A percentile compares a stretch with the other conserved stretches of the same genome.
phyloP scores from a whole-genome alignment of 2,888 invertebrate species.

The Orthosia cruda region DNA sequence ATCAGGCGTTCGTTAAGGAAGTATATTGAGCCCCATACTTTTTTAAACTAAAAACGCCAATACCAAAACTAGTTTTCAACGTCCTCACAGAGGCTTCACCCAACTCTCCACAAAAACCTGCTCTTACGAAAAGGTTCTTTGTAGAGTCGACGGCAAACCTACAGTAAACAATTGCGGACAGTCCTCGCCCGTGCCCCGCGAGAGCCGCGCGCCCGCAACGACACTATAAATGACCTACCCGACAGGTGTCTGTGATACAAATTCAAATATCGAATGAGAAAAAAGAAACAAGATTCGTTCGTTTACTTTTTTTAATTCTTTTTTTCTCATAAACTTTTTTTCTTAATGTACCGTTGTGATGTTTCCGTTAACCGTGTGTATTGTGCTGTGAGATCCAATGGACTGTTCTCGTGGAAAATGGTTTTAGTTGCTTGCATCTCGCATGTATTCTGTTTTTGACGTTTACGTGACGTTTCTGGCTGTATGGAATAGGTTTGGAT shows the following conservation, averaged over 20 bases:
- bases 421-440: conserved; percentile 68
- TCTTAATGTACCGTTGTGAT: conserved; percentile 77
- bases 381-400: conserved; percentile 83
- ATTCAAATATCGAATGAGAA: conserved; percentile 73
- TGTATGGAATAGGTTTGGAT: conserved; percentile 63
- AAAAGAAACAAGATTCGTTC: conserved; percentile 83
- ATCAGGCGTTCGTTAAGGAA: conserved; percentile 11
- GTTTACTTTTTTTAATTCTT: conserved; percentile 76
- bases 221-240: conserved; percentile 73
- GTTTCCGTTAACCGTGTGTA: conserved; percentile 82
- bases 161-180: conserved; percentile 90
- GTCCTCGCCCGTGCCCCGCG: conserved; percentile 87
- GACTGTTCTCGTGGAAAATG: conserved; percentile 76
- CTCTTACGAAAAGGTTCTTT: conserved; percentile 75
- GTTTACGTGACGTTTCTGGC: conserved; percentile 62
- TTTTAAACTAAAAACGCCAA: not conserved
- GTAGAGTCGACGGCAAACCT: conserved; percentile 78
- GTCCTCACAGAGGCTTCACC: conserved; percentile 71
- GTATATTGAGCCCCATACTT: not conserved
- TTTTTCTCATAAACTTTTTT: conserved; percentile 68
- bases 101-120: conserved; percentile 62
- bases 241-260: conserved; percentile 81
- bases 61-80: not conserved
- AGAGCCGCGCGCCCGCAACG: conserved; percentile 77
- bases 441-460: conserved; percentile 67